Evolutionary conservation across 2,888 invertebrate species (phyloP).

Genomic region (Prenolepis imparis): DNA sequence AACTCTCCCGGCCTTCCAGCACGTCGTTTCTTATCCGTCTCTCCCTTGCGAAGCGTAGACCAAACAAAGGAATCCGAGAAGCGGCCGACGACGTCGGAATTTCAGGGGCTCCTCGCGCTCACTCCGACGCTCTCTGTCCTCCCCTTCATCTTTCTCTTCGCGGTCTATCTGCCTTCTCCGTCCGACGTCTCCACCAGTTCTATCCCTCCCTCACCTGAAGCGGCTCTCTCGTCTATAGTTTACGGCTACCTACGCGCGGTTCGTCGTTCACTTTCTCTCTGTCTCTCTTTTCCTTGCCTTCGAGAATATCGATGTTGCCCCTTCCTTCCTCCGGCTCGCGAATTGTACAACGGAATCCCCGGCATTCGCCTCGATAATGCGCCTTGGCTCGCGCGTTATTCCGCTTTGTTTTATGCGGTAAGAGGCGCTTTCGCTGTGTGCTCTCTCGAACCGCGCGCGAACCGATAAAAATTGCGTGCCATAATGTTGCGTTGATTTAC

Average conservation of each 20-base stretch:
- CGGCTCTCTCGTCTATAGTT: conserved; percentile 28
- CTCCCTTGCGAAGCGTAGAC: conserved; percentile 75
- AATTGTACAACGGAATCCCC: conserved; percentile 49
- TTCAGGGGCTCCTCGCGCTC: conserved; percentile 57
- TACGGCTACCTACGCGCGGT: conserved; percentile 43
- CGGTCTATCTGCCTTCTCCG: conserved; percentile 15
- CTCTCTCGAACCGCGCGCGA: conserved; percentile 17
- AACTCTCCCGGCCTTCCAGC: conserved; percentile 75
- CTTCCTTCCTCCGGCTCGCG: conserved; percentile 44
- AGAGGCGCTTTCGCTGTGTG: conserved; percentile 25
- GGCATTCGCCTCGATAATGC: conserved; percentile 50
- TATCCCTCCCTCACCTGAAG: not conserved
- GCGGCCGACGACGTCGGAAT: conserved; percentile 67
- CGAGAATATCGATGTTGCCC: conserved; percentile 49
- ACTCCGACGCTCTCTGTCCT: conserved; percentile 43
- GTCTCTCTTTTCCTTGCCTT: conserved; percentile 21
- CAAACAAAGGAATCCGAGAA: conserved; percentile 78
- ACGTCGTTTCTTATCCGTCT: conserved; percentile 79
- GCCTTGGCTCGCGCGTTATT: conserved; percentile 48
- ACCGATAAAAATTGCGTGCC: conserved; percentile 37
- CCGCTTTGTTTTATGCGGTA: conserved; percentile 54
- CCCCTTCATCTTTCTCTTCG: not conserved
- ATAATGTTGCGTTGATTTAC: conserved; percentile 41
- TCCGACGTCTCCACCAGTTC: not conserved
- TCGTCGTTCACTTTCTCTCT: conserved; percentile 46